These are phyloP conservation scores for Drosophila cracens DNA, from an alignment of 2,888 invertebrate genomes.

Conservation along the genomic window DNA sequence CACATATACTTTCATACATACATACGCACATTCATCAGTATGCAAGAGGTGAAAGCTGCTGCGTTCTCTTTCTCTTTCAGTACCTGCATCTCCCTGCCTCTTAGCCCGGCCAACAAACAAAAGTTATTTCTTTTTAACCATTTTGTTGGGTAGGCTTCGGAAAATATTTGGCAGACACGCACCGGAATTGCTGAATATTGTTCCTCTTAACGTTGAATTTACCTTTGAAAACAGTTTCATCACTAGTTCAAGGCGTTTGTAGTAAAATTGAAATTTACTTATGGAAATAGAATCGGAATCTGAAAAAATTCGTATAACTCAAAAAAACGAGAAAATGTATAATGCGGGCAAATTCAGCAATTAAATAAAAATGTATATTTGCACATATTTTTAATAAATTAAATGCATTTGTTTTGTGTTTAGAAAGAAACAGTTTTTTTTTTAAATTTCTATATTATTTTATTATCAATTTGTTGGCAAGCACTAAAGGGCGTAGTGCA, in stretches of 20 bases:
- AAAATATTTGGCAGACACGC: slow-evolving; percentile 51
- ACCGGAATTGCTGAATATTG: slow-evolving; percentile 45
- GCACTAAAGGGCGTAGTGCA: slow-evolving; percentile 4
- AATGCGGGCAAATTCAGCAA: neutral
- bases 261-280: neutral
- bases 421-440: too few species aligned
- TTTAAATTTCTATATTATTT: neutral
- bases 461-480: neutral
- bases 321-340: neutral
- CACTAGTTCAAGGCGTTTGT: slow-evolving; percentile 7
- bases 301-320: too few species aligned
- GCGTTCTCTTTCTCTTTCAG: slow-evolving; percentile 15
- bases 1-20: slow-evolving; percentile 19
- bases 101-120: slow-evolving; percentile 60
- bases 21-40: slow-evolving; percentile 69
- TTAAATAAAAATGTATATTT: neutral
- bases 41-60: slow-evolving; percentile 72
- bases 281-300: neutral
- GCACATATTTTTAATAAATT: neutral
- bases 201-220: slow-evolving; percentile 16
- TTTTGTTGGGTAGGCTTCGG: slow-evolving; percentile 56
- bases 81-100: slow-evolving; percentile 26
- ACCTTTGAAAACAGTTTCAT: slow-evolving; percentile 1
- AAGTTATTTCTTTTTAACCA: slow-evolving; percentile 72
- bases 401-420: neutral